Evolutionary conservation across 2,888 invertebrate genomes (phyloP).

Genomic region (Germaria angustata): DNA sequence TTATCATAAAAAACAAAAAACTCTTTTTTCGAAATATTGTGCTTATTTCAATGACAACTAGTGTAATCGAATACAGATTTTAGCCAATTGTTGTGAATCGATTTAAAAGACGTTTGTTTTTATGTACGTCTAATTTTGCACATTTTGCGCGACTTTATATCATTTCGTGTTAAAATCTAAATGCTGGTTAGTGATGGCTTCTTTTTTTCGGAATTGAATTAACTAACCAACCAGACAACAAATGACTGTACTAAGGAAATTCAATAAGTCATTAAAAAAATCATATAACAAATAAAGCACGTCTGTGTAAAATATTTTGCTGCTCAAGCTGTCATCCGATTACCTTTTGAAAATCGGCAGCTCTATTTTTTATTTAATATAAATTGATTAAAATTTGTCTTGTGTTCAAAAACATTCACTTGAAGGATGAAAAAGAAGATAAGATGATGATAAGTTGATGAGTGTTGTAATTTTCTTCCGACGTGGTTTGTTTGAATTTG

Average conservation of each 20-base stretch:
- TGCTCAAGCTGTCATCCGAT: too few species aligned
- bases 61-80: neutral
- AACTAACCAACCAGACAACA: neutral
- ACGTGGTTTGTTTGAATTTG: too few species aligned
- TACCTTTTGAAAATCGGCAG: too few species aligned
- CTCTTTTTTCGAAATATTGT: neutral
- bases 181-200: neutral
- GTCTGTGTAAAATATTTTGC: too few species aligned
- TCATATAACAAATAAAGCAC: too few species aligned
- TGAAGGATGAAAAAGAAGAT: too few species aligned
- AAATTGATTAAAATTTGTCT: too few species aligned
- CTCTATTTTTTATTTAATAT: too few species aligned
- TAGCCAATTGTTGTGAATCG: conserved; percentile 1
- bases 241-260: neutral
- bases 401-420: too few species aligned
- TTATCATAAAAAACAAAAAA: too few species aligned
- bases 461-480: too few species aligned
- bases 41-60: neutral
- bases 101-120: neutral
- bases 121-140: conserved; percentile 3
- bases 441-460: too few species aligned
- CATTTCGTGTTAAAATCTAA: conserved; percentile 40
- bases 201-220: conserved; percentile 5
- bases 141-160: conserved; percentile 48
- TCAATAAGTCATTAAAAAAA: neutral